Base-by-base conservation (phyloP, 1,140 invertebrate species). In the Drosophila ficusphila region DNA sequence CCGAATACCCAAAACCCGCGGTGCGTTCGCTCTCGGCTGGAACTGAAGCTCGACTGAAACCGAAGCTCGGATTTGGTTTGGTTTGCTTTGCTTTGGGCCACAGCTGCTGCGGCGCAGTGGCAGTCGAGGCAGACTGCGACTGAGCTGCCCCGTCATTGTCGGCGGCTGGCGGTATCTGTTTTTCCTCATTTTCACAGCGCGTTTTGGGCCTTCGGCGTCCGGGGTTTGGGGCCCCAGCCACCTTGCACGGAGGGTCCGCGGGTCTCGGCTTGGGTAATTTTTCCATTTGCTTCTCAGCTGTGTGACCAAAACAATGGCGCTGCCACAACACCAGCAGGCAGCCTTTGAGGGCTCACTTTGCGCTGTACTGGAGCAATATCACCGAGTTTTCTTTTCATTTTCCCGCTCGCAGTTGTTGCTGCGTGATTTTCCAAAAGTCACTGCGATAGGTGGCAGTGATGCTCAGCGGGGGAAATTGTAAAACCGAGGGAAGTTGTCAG, bases 121-220 rank as follows among this genome's bases (percentile, higher is more conserved):
- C n/a, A n/a, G 33, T 8, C 23, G 53, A 23, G 29, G 19, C 5
- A 14, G 38, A 41, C 18, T 21, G 11, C 42, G 23, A 46, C 42
- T 25, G 42, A 33, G 34, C 33, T 23, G 64, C 38, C 4, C 56
- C 6, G 57, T 61, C 77, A 67, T 65, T 81, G 77, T 81, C 53
- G 82, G 73, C 73, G 31, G 51, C 39, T 29, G 46, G 51, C 39
- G 34, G 46, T 56, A 41, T 67, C 77, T 52, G 73, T 73, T 86
- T 85, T 88, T 86, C 81, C 81, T 88, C 72, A 81, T 86, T 86
- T 85, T 86, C 68, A 88, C 81, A 86, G 76, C 46, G 52, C 56
- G 47, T 46, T 52, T 44, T 65, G 64, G 81, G 82, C 68, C 75
- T 74, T 56, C 53, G 58, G 70, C 58, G 64, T 54, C 51, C 47